These are phyloP conservation scores for Hypotaenidia okinawae DNA, from an alignment of 2,797 vertebrate genomes.

Conservation along the genomic window DNA sequence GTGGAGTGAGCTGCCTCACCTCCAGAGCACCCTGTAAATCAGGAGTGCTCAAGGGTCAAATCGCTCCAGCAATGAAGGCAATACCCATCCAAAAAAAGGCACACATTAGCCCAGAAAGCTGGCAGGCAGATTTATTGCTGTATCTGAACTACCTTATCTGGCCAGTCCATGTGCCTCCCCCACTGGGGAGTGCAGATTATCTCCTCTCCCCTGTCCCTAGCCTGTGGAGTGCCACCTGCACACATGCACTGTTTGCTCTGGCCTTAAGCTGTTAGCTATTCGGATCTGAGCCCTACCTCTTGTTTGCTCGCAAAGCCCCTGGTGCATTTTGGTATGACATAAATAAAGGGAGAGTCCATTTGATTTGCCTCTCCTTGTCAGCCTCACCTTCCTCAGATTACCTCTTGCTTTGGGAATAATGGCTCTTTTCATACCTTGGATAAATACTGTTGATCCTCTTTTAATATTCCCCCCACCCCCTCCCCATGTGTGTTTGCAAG, in stretches of 20 bases:
- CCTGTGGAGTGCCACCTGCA: neutral
- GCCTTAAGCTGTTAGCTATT: constrained; percentile 18
- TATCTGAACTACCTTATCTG: neutral
- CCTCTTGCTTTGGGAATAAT: neutral
- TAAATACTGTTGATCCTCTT: neutral
- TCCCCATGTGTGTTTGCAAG: neutral
- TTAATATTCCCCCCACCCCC: neutral
- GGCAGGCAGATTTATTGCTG: neutral
- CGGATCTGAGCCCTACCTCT: neutral
- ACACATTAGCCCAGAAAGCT: neutral
- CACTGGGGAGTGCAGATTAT: neutral
- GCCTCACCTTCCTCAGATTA: neutral
- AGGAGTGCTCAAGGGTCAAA: neutral
- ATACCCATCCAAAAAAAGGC: neutral
- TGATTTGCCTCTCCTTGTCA: neutral
- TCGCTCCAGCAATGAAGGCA: neutral
- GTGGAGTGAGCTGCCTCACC: neutral
- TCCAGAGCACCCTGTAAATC: neutral
- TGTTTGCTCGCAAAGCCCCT: neutral
- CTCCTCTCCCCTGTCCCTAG: constrained; percentile 3
- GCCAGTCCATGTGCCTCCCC: neutral
- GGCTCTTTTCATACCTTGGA: neutral
- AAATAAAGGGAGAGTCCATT: neutral
- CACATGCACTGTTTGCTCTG: neutral
- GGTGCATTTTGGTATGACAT: neutral